Evolutionary conservation across 2,797 vertebrate genomes (phyloP).

Genomic region (Iguana delicatissima): DNA sequence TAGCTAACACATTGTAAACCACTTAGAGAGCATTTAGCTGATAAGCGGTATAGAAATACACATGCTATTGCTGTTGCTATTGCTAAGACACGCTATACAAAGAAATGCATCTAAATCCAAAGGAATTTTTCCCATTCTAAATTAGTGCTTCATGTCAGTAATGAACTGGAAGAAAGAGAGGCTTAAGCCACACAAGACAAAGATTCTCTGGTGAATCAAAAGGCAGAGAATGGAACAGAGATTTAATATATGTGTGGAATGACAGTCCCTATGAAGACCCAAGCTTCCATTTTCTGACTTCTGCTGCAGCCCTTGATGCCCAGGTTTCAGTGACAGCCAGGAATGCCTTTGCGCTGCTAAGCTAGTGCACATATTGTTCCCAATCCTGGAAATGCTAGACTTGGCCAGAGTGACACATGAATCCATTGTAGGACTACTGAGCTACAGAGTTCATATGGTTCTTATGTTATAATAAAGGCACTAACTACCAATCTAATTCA

Average conservation of each 20-base stretch:
- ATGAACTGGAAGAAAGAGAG: neutral
- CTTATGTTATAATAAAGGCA: neutral
- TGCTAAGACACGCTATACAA: no score
- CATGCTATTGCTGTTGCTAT: no score
- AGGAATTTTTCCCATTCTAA: neutral
- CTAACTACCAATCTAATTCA: neutral
- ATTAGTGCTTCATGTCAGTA: neutral
- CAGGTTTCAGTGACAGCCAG: neutral
- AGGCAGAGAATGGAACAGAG: neutral
- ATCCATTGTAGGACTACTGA: neutral
- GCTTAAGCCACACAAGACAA: neutral
- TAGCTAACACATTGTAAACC: no score
- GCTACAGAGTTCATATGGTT: neutral
- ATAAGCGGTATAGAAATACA: no score
- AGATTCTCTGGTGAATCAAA: neutral
- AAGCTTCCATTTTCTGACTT: neutral
- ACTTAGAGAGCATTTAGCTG: no score
- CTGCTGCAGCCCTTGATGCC: no score
- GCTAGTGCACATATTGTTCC: neutral
- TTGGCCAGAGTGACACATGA: neutral
- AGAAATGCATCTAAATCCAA: neutral
- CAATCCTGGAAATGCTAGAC: neutral
- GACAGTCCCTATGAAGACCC: neutral
- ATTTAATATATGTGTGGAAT: neutral
- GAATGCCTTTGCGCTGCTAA: neutral